Conservation (phyloP, 2,888 invertebrate species). For the Troilus luridus region DNA sequence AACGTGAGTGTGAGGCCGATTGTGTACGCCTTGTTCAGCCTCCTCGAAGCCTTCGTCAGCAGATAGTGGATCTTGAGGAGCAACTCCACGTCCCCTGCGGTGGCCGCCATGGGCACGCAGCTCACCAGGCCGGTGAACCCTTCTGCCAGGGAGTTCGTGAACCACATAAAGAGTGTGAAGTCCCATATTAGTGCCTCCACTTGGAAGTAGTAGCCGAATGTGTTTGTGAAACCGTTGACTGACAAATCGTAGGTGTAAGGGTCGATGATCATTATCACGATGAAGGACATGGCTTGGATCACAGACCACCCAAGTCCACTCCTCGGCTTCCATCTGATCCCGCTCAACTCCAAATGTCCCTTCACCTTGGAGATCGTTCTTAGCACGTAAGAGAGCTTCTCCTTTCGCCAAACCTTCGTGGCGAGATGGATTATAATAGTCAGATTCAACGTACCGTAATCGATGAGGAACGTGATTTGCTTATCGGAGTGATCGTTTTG, state of each 20-base stretch:
- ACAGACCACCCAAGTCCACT: neutral
- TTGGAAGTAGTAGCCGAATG: neutral
- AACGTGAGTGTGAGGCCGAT: neutral
- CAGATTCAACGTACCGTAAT: neutral
- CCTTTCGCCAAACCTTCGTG: neutral
- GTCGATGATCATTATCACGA: neutral
- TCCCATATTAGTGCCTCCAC: slow-evolving; percentile 18
- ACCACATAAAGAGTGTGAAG: slow-evolving; percentile 29
- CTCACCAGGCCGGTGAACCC: neutral
- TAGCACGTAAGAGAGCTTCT: neutral
- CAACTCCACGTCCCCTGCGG: neutral
- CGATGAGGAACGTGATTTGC: neutral
- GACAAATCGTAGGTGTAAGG: neutral
- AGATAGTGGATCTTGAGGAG: slow-evolving; percentile 16
- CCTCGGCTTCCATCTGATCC: neutral
- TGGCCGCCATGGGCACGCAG: neutral
- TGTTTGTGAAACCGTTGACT: neutral
- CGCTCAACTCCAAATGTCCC: neutral
- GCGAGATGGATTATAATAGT: neutral
- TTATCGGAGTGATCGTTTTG: neutral
- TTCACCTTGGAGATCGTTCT: neutral
- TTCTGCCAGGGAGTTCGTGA: neutral
- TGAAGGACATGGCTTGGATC: neutral
- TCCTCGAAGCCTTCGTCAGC: neutral
- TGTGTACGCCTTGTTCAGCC: slow-evolving; percentile 16